Conservation (phyloP, 1,140 invertebrate genomes). For the Ruditapes philippinarum region DNA sequence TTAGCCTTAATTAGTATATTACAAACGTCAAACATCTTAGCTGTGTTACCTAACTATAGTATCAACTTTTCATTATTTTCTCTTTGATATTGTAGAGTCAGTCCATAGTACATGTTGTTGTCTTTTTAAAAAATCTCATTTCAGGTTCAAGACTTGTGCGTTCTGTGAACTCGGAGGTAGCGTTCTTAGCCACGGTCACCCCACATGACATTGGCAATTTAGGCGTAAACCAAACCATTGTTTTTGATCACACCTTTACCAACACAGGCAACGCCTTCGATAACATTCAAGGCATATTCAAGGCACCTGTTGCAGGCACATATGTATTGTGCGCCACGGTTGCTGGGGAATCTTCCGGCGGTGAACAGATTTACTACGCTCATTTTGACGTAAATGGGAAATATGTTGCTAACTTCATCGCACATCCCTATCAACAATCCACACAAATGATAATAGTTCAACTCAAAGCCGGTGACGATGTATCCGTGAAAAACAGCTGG, state of each 20-base stretch:
- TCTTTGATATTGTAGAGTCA: too few species aligned
- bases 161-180: background rate
- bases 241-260: background rate
- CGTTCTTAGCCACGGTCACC: background rate
- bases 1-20: too few species aligned
- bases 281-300: background rate
- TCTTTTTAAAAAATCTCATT: too few species aligned
- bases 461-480: background rate
- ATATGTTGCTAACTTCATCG: background rate
- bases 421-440: background rate
- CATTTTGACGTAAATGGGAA: background rate
- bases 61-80: too few species aligned
- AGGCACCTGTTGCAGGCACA: background rate
- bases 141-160: too few species aligned
- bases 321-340: conserved; percentile 3
- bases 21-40: conserved; percentile 87
- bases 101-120: too few species aligned
- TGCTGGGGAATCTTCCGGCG: background rate
- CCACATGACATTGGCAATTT: background rate
- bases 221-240: background rate
- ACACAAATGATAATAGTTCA: background rate
- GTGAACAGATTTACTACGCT: background rate
- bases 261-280: conserved; percentile 21
- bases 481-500: background rate
- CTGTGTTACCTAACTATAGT: conserved; percentile 79